phyloP scores from a whole-genome alignment of 2,113 vertebrate species.

The Sialia sialis region DNA sequence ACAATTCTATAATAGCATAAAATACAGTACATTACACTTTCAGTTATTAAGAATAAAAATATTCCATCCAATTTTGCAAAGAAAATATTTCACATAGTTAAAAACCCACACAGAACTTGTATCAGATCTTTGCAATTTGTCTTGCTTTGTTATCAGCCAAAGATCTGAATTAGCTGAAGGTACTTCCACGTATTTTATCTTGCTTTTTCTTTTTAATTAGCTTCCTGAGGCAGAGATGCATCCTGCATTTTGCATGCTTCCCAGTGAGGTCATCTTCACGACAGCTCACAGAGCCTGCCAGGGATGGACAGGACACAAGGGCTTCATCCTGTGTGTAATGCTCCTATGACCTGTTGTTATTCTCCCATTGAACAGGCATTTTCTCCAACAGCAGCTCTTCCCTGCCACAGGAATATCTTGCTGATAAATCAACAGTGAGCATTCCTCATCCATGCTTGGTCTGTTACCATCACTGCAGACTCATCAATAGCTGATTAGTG shows the following conservation, averaged over 20 bases:
- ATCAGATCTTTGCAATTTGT: constrained; percentile 3
- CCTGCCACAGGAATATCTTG: neutral
- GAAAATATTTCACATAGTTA: neutral
- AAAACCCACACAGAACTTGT: neutral
- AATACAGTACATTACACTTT: constrained; percentile 34
- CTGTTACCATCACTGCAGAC: neutral
- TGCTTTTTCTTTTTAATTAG: constrained; percentile 8
- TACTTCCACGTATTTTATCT: constrained; percentile 6
- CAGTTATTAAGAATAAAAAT: constrained; percentile 49
- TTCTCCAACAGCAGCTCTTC: neutral
- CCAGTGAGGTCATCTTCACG: neutral
- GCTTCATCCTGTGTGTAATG: neutral
- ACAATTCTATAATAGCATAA: constrained; percentile 38
- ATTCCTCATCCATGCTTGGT: neutral
- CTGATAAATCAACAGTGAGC: neutral
- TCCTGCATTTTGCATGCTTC: neutral
- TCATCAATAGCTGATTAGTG: neutral
- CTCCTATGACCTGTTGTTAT: neutral
- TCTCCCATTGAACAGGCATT: neutral
- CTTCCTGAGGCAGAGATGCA: neutral
- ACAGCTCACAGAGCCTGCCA: neutral
- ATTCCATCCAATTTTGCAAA: constrained; percentile 11
- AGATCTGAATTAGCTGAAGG: constrained; percentile 9
- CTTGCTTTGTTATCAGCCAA: constrained; percentile 24
- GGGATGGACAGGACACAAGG: neutral